Conservation (phyloP, 2,888 invertebrate genomes). For the Calliphora vomitoria region DNA sequence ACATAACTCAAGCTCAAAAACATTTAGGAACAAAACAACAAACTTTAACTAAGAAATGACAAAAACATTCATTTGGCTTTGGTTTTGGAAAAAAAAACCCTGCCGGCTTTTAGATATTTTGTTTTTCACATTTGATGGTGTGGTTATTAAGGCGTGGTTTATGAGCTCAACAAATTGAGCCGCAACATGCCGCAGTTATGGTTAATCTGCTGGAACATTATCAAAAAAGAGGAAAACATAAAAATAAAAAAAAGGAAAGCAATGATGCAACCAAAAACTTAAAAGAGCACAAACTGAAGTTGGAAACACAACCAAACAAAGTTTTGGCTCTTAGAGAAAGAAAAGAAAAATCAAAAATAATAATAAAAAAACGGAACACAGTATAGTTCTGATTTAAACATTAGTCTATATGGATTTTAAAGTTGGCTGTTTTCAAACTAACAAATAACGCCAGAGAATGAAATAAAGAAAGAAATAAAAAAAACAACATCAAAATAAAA, state of each 20-base stretch:
- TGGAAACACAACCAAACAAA: conserved; percentile 46
- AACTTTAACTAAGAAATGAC: conserved; percentile 44
- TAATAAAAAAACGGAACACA: background rate
- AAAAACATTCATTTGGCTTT: conserved; percentile 68
- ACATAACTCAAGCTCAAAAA: conserved; percentile 31
- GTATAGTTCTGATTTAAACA: conserved; percentile 27
- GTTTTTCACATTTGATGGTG: conserved; percentile 31
- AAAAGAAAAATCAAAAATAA: conserved; percentile 16
- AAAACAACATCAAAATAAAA: conserved; percentile 48
- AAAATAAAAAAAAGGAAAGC: conserved; percentile 9
- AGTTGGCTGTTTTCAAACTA: conserved; percentile 59
- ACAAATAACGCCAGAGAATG: conserved; percentile 37
- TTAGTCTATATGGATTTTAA: conserved; percentile 44
- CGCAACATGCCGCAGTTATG: conserved; percentile 73
- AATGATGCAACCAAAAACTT: conserved; percentile 58
- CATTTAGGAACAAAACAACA: background rate
- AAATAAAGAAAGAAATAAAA: background rate
- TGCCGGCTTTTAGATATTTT: conserved; percentile 41
- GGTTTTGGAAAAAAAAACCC: conserved; percentile 20
- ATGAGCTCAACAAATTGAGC: conserved; percentile 71
- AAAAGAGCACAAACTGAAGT: conserved; percentile 51
- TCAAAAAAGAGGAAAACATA: conserved; percentile 52
- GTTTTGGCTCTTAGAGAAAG: conserved; percentile 63
- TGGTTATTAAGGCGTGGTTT: conserved; percentile 72
- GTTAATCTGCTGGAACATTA: conserved; percentile 76